A percentile compares a stretch with the other conserved stretches of the same genome.
These are phyloP conservation scores for Solen grandis DNA, from an alignment of 1,140 invertebrate genomes.

Conservation along the genomic window DNA sequence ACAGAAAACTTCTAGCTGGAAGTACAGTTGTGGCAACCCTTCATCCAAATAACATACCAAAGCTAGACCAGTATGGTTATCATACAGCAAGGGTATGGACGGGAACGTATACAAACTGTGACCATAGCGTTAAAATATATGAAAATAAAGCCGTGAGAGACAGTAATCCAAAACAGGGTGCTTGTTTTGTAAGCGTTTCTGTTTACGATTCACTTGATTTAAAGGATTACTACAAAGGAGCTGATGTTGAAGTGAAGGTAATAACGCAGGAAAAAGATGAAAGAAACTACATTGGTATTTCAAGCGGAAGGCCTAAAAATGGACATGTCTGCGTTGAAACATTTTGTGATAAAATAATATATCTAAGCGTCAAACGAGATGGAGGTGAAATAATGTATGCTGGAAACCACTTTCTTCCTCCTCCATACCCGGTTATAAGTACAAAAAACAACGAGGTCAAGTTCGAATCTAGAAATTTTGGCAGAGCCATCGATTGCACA, in stretches of 20 bases:
- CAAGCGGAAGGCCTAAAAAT: not conserved
- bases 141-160: not conserved
- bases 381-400: not conserved
- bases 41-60: not conserved
- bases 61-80: not conserved
- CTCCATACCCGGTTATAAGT: not conserved
- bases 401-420: not conserved
- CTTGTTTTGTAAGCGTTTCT: conserved; percentile 3
- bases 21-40: not conserved
- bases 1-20: not conserved
- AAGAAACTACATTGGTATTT: not conserved
- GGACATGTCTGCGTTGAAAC: conserved; percentile 6
- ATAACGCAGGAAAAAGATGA: not conserved
- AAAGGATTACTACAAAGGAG: not conserved
- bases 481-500: not conserved
- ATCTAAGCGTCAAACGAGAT: not conserved
- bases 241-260: not conserved
- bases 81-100: not conserved
- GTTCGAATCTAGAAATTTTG: not conserved
- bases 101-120: not conserved
- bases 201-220: not conserved
- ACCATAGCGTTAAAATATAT: not conserved
- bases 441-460: conserved; percentile 8
- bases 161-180: not conserved
- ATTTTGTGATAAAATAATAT: conserved; percentile 1